These are phyloP conservation scores for Phrynosoma platyrhinos DNA, from an alignment of 2,113 vertebrate genomes.

Conservation along the genomic window DNA sequence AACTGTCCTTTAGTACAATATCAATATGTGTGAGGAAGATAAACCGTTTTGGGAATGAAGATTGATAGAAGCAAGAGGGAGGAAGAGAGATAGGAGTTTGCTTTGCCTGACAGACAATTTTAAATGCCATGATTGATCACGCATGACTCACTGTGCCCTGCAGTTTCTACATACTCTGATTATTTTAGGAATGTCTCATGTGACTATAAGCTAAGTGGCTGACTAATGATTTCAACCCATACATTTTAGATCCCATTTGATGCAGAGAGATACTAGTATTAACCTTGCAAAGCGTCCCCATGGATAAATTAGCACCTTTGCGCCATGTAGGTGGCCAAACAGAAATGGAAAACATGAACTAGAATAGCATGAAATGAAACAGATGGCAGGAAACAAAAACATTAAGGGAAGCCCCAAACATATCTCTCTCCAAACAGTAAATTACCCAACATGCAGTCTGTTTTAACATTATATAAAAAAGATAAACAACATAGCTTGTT, in stretches of 20 bases:
- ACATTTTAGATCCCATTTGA: slow-evolving; percentile 49
- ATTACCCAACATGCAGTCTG: background rate
- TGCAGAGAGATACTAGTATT: background rate
- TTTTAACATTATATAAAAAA: background rate
- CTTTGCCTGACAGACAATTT: slow-evolving; percentile 53
- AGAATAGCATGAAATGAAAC: background rate
- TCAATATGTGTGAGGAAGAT: background rate
- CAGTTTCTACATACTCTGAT: slow-evolving; percentile 23
- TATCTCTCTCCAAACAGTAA: background rate
- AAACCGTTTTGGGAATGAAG: background rate
- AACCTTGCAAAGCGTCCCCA: slow-evolving; percentile 37
- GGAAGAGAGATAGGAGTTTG: background rate
- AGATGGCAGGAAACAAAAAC: background rate
- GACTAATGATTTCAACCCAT: slow-evolving; percentile 33
- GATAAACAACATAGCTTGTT: background rate
- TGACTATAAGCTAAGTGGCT: slow-evolving; percentile 52
- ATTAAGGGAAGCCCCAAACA: background rate
- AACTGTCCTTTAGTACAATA: background rate
- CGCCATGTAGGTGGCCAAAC: background rate
- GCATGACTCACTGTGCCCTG: background rate
- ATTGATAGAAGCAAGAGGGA: background rate
- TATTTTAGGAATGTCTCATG: slow-evolving; percentile 56
- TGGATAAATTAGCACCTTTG: slow-evolving; percentile 20
- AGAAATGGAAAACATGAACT: background rate
- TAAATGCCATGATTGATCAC: slow-evolving; percentile 62